A percentile compares a stretch with the other conserved stretches of the same genome.
Evolutionary conservation across 2,888 invertebrate species (phyloP).

Genomic region (Brachyopa scutellaris): DNA sequence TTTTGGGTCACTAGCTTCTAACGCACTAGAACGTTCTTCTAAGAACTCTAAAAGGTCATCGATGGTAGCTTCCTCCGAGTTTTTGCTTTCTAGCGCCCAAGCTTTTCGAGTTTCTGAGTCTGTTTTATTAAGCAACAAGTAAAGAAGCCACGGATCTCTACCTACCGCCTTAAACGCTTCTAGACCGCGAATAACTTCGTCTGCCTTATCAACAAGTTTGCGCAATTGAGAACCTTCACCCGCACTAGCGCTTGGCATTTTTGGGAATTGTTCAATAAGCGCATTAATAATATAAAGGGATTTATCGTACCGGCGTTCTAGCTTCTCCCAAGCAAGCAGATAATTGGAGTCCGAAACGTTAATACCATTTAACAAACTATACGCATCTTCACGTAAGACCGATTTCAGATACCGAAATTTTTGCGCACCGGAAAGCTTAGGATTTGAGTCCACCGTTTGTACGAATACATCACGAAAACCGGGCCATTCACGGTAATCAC

Average conservation of each 20-base stretch:
- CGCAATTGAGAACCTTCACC: neutral
- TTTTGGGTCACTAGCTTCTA: slow-evolving; percentile 16
- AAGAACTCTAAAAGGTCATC: neutral
- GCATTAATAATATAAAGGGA: slow-evolving; percentile 8
- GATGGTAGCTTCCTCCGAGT: neutral
- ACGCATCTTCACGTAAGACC: neutral
- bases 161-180: neutral
- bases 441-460: slow-evolving; percentile 4
- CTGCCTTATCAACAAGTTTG: no score
- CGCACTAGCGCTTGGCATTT: neutral
- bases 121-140: slow-evolving; percentile 8
- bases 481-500: slow-evolving; percentile 28
- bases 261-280: neutral
- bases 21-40: slow-evolving; percentile 19
- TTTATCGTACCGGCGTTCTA: slow-evolving; percentile 5
- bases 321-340: neutral
- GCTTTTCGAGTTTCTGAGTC: no score
- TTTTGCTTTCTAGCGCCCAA: neutral
- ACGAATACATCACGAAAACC: neutral
- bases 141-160: slow-evolving; percentile 23
- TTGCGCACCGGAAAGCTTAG: slow-evolving; percentile 3
- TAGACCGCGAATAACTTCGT: slow-evolving; percentile 19
- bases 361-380: neutral
- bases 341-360: slow-evolving; percentile 1
- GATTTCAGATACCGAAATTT: slow-evolving; percentile 6